A percentile compares a stretch with the other conserved stretches of the same genome.
These are phyloP conservation scores for Blera fallax DNA, from an alignment of 2,888 invertebrate genomes.

Conservation along the genomic window DNA sequence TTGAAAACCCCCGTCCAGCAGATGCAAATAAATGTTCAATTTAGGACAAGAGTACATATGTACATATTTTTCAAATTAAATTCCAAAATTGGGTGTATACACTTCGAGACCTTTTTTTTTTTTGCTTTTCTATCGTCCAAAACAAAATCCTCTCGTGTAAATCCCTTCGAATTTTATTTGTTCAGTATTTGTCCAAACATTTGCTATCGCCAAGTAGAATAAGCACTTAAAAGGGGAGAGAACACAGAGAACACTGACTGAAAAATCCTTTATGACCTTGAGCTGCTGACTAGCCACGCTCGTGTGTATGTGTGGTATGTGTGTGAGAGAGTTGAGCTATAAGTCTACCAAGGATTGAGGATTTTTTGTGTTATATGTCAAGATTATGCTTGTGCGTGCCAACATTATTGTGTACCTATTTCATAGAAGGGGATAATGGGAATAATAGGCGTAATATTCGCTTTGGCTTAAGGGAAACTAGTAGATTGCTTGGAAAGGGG, in stretches of 20 bases:
- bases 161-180: constrained; percentile 11
- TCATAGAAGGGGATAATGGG: constrained; percentile 2
- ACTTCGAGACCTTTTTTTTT: background rate
- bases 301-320: background rate
- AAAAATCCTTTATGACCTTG: constrained; percentile 36
- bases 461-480: constrained; percentile 8
- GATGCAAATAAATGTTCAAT: constrained; percentile 5
- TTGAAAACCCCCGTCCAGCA: background rate
- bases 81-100: constrained; percentile 17
- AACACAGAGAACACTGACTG: background rate
- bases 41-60: background rate
- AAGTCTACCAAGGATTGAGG: constrained; percentile 1
- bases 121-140: background rate
- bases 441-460: constrained; percentile 28
- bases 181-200: constrained; percentile 45
- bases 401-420: constrained; percentile 35
- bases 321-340: background rate
- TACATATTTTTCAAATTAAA: constrained; percentile 9
- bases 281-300: background rate
- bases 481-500: background rate
- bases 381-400: constrained; percentile 55
- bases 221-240: background rate
- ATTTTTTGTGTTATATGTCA: constrained; percentile 26
- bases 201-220: constrained; percentile 12
- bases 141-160: constrained; percentile 11